Evolutionary conservation across 2,113 vertebrate species (phyloP).

Genomic region (Phycodurus eques): DNA sequence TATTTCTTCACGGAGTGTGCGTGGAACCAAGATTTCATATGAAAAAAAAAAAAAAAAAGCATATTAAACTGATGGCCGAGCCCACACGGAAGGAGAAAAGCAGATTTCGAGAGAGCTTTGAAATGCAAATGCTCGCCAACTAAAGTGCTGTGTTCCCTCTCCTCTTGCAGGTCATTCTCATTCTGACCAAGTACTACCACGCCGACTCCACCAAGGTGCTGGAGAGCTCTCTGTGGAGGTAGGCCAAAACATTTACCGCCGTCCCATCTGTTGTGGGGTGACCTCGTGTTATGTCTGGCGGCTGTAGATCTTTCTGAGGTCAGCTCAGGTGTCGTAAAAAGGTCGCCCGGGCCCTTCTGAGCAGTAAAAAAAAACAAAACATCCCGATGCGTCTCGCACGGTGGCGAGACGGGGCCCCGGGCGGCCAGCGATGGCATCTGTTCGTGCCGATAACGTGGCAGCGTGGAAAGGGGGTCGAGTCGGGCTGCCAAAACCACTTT

Average conservation of each 20-base stretch:
- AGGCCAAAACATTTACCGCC: constrained; percentile 35
- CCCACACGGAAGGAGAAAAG: neutral
- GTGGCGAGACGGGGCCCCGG: constrained; percentile 12
- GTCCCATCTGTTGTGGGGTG: constrained; percentile 5
- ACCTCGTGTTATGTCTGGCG: constrained; percentile 30
- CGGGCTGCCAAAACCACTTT: constrained; percentile 29
- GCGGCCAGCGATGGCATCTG: constrained; percentile 52
- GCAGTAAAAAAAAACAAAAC: constrained; percentile 18
- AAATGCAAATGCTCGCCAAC: neutral
- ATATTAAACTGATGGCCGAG: no score
- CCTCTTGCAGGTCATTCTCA: constrained; percentile 87
- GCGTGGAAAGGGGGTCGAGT: constrained; percentile 46
- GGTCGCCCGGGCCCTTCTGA: constrained; percentile 26
- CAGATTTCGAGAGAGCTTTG: neutral
- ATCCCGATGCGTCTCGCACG: constrained; percentile 46
- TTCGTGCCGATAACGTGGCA: constrained; percentile 61
- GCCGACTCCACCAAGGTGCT: constrained; percentile 94
- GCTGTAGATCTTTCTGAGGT: constrained; percentile 18
- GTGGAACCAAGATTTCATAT: neutral
- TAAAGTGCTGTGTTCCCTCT: constrained; percentile 11
- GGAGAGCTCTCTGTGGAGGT: constrained; percentile 86
- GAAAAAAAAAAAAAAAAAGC: no score
- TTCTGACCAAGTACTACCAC: constrained; percentile 96
- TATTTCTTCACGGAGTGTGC: no score
- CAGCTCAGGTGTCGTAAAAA: constrained; percentile 12